These are phyloP conservation scores for Pseudococcus longispinus DNA, from an alignment of 2,888 invertebrate species.

Conservation along the genomic window DNA sequence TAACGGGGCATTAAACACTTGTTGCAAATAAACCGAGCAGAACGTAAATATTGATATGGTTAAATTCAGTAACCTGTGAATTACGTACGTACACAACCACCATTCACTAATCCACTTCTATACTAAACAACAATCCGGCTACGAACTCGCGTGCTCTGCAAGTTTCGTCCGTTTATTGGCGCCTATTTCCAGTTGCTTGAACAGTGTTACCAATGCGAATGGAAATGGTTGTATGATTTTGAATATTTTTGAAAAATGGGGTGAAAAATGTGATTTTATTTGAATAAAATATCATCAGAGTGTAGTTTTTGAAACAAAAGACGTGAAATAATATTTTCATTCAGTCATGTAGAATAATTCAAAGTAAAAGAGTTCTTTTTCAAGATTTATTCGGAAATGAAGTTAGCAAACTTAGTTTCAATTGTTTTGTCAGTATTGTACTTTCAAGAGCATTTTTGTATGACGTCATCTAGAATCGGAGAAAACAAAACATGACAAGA, in stretches of 20 bases:
- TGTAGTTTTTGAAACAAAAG: too few species aligned
- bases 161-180: slow-evolving; percentile 36
- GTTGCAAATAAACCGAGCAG: slow-evolving; percentile 48
- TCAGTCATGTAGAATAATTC: too few species aligned
- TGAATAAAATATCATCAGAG: too few species aligned
- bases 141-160: slow-evolving; percentile 44
- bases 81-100: slow-evolving; percentile 39
- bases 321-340: too few species aligned
- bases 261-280: too few species aligned
- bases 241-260: background rate
- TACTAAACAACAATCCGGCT: slow-evolving; percentile 30
- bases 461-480: background rate
- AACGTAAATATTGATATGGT: slow-evolving; percentile 55
- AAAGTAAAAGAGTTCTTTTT: too few species aligned
- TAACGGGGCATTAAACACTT: slow-evolving; percentile 52
- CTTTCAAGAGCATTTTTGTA: background rate
- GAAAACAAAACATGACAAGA: background rate
- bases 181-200: slow-evolving; percentile 4
- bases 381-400: background rate
- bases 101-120: slow-evolving; percentile 41
- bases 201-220: background rate
- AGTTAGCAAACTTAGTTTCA: background rate
- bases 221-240: background rate
- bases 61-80: slow-evolving; percentile 6
- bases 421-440: background rate